Evolutionary conservation across 2,797 vertebrate genomes (phyloP).

Genomic region (Lacerta bilineata): DNA sequence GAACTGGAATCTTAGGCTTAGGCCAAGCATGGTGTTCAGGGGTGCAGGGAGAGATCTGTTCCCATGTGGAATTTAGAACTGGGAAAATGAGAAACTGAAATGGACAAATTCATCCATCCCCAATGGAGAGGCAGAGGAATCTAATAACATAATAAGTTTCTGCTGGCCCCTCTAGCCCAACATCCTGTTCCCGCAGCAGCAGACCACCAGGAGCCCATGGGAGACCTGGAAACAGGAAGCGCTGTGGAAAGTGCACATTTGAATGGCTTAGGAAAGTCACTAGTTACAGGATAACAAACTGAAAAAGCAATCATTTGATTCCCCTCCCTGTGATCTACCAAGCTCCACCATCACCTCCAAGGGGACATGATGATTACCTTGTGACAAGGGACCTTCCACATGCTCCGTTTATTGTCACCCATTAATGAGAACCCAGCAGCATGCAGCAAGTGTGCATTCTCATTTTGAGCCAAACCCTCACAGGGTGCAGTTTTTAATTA

Average conservation of each 20-base stretch:
- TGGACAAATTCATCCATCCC: too few relatives aligned
- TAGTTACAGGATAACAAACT: too few relatives aligned
- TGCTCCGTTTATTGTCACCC: neutral
- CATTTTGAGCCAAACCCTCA: conserved; percentile 14
- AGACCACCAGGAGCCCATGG: too few relatives aligned
- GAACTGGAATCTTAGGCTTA: too few relatives aligned
- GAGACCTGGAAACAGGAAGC: neutral
- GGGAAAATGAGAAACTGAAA: too few relatives aligned
- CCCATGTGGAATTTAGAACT: too few relatives aligned
- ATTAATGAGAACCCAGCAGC: conserved; percentile 12
- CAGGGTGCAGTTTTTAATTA: conserved; percentile 55
- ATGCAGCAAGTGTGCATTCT: neutral
- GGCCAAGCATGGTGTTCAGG: too few relatives aligned
- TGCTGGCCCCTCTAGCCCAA: neutral
- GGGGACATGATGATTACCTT: neutral
- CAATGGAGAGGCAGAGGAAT: too few relatives aligned
- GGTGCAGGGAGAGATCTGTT: too few relatives aligned
- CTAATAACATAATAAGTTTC: neutral
- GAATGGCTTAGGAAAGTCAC: neutral
- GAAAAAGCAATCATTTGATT: neutral
- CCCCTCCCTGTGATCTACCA: neutral
- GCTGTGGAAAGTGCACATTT: neutral
- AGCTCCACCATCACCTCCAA: accelerated
- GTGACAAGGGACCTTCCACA: accelerated
- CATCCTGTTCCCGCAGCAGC: too few relatives aligned